Conservation (phyloP, 1,140 invertebrate species). For the Pachypeltis micranthus region DNA sequence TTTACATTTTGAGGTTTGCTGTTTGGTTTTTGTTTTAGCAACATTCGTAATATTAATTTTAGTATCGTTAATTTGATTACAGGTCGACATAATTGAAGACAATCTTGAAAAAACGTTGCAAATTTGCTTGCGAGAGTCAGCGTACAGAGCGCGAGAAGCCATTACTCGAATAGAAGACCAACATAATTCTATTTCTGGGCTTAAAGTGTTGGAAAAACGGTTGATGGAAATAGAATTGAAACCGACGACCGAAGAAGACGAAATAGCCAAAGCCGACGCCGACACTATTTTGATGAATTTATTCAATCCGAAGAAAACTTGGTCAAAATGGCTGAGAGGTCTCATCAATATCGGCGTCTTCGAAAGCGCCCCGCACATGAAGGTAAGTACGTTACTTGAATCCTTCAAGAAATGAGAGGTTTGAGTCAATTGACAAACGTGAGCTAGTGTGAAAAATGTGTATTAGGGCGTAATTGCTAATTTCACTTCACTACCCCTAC, state of each 20-base stretch:
- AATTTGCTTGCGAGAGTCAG: background rate
- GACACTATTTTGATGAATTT: conserved; percentile 12
- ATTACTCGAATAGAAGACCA: background rate
- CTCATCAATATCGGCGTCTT: conserved; percentile 13
- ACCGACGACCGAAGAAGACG: conserved; percentile 10
- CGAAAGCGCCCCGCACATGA: conserved; percentile 9
- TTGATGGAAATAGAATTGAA: background rate
- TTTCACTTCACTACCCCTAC: too few species aligned
- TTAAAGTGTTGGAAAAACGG: background rate
- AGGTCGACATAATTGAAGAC: background rate
- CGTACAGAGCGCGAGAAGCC: background rate
- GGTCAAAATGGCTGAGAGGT: conserved; percentile 2
- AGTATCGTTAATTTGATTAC: too few species aligned
- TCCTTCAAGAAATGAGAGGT: too few species aligned
- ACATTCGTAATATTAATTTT: too few species aligned
- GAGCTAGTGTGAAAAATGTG: too few species aligned
- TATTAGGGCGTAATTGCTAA: too few species aligned
- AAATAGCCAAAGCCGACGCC: background rate
- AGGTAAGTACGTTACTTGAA: conserved; percentile 27
- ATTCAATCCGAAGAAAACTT: conserved; percentile 4
- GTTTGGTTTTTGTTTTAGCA: too few species aligned
- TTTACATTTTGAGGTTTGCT: too few species aligned
- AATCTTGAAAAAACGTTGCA: background rate
- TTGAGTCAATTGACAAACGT: too few species aligned
- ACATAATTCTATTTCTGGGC: background rate